Percentiles rank a stretch among this genome's conserved stretches.
Evolutionary conservation across 2,113 vertebrate genomes (phyloP).

Genomic region (Phalacrocorax brasilianus): DNA sequence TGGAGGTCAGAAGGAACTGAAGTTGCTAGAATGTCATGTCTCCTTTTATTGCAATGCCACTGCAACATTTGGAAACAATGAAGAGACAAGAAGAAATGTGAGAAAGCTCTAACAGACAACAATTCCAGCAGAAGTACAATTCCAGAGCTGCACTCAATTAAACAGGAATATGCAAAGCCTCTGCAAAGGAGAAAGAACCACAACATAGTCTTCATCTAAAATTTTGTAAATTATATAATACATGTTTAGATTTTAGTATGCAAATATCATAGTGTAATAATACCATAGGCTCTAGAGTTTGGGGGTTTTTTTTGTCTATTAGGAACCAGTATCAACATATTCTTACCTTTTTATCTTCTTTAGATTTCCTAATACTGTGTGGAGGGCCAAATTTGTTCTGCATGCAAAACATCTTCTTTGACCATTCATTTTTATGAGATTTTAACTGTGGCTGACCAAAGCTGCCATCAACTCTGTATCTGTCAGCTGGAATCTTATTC

Average conservation of each 20-base stretch:
- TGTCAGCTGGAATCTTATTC: slow-evolving; percentile 96
- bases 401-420: slow-evolving; percentile 87
- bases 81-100: slow-evolving; percentile 37
- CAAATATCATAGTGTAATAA: neutral
- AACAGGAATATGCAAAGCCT: neutral
- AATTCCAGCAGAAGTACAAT: slow-evolving; percentile 12
- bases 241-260: neutral
- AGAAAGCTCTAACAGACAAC: slow-evolving; percentile 24
- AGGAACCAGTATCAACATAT: neutral
- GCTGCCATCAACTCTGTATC: slow-evolving; percentile 87
- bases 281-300: neutral
- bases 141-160: slow-evolving; percentile 32
- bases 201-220: neutral
- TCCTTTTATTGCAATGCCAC: slow-evolving; percentile 35
- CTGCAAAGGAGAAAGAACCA: neutral
- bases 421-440: slow-evolving; percentile 86
- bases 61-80: slow-evolving; percentile 62
- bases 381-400: slow-evolving; percentile 79
- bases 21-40: slow-evolving; percentile 20
- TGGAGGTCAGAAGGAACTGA: slow-evolving; percentile 17
- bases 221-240: neutral
- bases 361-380: slow-evolving; percentile 77
- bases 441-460: slow-evolving; percentile 76
- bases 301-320: neutral
- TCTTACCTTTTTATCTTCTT: slow-evolving; percentile 91